Conservation (phyloP, 1,140 invertebrate species). For the Drosophila funebris region DNA sequence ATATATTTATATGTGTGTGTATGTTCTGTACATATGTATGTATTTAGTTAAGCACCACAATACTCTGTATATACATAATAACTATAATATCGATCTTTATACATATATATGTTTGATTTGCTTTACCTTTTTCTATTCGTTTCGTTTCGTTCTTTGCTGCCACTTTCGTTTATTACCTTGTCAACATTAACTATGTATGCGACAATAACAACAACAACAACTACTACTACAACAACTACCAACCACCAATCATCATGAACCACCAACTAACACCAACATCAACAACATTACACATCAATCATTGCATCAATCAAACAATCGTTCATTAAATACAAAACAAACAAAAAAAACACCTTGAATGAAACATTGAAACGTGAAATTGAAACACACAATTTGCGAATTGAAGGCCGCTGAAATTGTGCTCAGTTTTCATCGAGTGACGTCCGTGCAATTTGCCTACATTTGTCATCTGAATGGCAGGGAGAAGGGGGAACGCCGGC, state of each 20-base stretch:
- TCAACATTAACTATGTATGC: slow-evolving; percentile 57
- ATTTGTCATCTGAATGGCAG: slow-evolving; percentile 62
- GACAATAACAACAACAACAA: slow-evolving; percentile 49
- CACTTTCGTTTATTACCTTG: slow-evolving; percentile 73
- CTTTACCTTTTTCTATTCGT: slow-evolving; percentile 52
- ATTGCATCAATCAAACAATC: slow-evolving; percentile 3
- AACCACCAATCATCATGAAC: not conserved
- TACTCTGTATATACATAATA: slow-evolving; percentile 1
- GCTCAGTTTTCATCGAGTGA: slow-evolving; percentile 84
- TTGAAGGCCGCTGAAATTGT: slow-evolving; percentile 84
- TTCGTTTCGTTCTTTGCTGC: slow-evolving; percentile 63
- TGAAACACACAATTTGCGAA: slow-evolving; percentile 26
- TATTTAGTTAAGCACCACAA: not conserved
- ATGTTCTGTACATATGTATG: not conserved
- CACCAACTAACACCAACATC: slow-evolving; percentile 14
- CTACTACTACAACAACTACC: slow-evolving; percentile 41
- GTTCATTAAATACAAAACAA: slow-evolving; percentile 9
- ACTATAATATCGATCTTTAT: not conserved
- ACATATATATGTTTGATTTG: slow-evolving; percentile 51
- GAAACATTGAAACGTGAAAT: slow-evolving; percentile 34
- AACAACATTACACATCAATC: slow-evolving; percentile 25
- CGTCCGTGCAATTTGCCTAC: slow-evolving; percentile 84
- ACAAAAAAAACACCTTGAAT: slow-evolving; percentile 28
- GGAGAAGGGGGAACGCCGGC: slow-evolving; percentile 35
- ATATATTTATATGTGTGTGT: not conserved